These are phyloP conservation scores for Lampris megalopsis DNA, from an alignment of 2,113 vertebrate species.

Conservation along the genomic window DNA sequence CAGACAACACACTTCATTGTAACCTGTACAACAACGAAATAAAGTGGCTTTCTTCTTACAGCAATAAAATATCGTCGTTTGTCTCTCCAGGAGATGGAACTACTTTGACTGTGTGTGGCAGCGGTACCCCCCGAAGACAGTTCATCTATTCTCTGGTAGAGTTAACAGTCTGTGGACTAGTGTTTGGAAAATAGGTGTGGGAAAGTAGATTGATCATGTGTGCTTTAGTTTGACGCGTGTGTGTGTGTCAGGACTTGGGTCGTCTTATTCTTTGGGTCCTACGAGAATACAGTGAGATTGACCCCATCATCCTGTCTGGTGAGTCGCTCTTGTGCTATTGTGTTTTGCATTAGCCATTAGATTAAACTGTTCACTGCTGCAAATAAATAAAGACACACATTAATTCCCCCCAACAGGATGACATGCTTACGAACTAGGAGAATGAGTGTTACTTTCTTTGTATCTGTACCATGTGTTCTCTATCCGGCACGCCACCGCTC, in stretches of 20 bases:
- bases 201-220: no score
- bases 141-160: slow-evolving; percentile 89
- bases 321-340: slow-evolving; percentile 9
- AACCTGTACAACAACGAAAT: neutral
- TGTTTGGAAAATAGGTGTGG: no score
- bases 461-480: neutral
- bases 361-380: no score
- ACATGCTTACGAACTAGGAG: no score
- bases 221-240: neutral
- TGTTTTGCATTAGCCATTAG: no score
- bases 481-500: neutral
- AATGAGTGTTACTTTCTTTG: neutral
- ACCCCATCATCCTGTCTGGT: slow-evolving; percentile 93
- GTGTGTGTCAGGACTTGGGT: slow-evolving; percentile 82
- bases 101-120: slow-evolving; percentile 85
- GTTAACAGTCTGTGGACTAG: neutral
- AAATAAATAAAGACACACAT: no score
- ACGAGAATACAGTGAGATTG: slow-evolving; percentile 87
- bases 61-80: neutral
- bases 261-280: slow-evolving; percentile 90
- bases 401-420: no score
- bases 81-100: slow-evolving; percentile 77
- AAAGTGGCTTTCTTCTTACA: neutral
- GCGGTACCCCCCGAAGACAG: slow-evolving; percentile 87
- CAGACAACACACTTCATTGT: neutral